Base-by-base conservation (phyloP, 1,140 invertebrate species). In the Phenacoccus solenopsis region DNA sequence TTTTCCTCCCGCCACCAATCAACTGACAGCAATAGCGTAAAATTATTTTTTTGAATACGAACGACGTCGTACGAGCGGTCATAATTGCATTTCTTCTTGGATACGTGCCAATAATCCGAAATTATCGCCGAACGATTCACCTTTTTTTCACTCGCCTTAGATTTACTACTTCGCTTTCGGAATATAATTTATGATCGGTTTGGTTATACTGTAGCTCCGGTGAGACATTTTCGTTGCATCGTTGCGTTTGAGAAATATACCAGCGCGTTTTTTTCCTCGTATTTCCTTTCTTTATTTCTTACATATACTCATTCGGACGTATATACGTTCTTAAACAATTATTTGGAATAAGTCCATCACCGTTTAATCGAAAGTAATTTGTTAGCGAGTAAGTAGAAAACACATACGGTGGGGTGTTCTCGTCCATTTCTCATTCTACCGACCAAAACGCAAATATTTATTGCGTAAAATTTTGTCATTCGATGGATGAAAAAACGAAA, bases 1-100 rank as follows among this genome's bases (percentile, higher is more conserved):
- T 49, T 10, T n/a, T 16, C 38, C 16, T 49, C 38, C 20, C 38
- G 16, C 38, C 30, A 9, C 38, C 20, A 49, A 16, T 49, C 13
- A 49, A 49, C 12, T 49, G 38, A 49, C 38, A 49, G 38, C 38
- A 49, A 49, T 16, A 49, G 38, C 38, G 38, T 49, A 49, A 49
- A 49, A 49, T 49, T 49, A 49, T 49, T 49, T 49, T n/a, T 49
- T 49, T 49, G 38, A 49, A 49, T 49, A 49, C 38, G 38, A 49
- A 49, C 38, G 38, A 10, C 38, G n/a, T 49, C 20, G 38, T 49
- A 49, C 38, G 20, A 49, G 38, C 38, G 38, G 38, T 49, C 38
- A 49, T 49, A 49, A 49, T 49, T 49, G 38, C 38, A 49, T 49
- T 49, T 49, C 20, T 49, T n/a, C 38, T 49, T 49, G 38, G 38